Evolutionary conservation across 64 coral and sea anemone species (phyloP), one percentile per base, ranked within the genome.

Genomic region (Porites australiensis): DNA sequence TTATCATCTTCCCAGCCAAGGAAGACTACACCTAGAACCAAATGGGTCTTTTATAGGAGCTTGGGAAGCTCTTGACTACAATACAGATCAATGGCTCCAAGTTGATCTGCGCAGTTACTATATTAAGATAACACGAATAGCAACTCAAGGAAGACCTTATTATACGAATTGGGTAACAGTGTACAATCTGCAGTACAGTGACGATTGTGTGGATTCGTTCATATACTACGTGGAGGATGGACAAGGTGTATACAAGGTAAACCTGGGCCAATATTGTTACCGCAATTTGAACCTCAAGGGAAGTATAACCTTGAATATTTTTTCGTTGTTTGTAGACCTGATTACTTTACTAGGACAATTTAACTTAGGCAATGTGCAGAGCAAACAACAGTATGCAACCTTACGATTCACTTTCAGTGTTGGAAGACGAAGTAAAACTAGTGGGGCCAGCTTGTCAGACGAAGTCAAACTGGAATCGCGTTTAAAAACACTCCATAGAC

Each of bases 81-180:
- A 92, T 43, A 22, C 5, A 19, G 48, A 55, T 27, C 90, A 92
- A 12, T 92, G 90, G 90, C 84, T 86, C 14, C 90, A 92, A 65
- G 46, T 86, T 51, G 90, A 92, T 44, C 65, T 92, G 27, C 44
- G 45, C 65, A 21, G 81, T 79, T 59, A 44, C 1, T 92, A 83
- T 58, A 83, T 10, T 18, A 86, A 92, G 53, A 52, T 91, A 44
- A 63, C 50, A n/a, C 66, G 89, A 15, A 76, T 83, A 2, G 65
- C 89, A 0, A 91, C 89, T 77, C 90, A 92, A 55, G 90, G 90
- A 43, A 27, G 82, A 65, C 13, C 63, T 66, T 13, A 15, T 16
- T n/a, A 15, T 37, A 64, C 15, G 5, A 5, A 90, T 11, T 92
- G 90, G 90, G 79, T 92, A 2, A 92, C 62, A 4, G 64, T 59